These are phyloP conservation scores for Poicephalus meyeri DNA, from an alignment of 2,113 vertebrate genomes.

Conservation along the genomic window DNA sequence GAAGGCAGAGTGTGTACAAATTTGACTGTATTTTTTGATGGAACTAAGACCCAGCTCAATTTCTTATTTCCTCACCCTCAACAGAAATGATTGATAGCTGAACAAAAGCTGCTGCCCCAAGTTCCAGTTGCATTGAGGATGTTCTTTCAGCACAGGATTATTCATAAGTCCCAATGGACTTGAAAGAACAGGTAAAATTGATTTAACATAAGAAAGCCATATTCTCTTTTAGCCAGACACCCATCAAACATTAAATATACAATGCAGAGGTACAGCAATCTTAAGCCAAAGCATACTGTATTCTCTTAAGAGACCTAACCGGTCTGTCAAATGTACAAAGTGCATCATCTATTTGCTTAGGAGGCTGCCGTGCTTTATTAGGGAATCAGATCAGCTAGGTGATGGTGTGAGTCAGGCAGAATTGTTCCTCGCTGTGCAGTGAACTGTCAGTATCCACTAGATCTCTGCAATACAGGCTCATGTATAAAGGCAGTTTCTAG, in stretches of 20 bases:
- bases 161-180: not conserved
- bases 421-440: not conserved
- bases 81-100: not conserved
- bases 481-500: not conserved
- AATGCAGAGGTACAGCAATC: not conserved
- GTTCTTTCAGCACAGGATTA: not conserved
- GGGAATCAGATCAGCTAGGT: not conserved
- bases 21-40: not conserved
- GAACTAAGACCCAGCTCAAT: not conserved
- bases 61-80: not conserved
- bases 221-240: not conserved
- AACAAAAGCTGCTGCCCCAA: not conserved
- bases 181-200: not conserved
- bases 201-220: not conserved
- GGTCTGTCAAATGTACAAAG: constrained; percentile 19
- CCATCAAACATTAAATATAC: not conserved
- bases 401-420: not conserved
- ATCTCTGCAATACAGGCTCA: not conserved
- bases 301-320: constrained; percentile 6
- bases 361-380: constrained; percentile 1
- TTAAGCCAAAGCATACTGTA: not conserved
- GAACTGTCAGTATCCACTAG: not conserved
- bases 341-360: not conserved
- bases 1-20: not conserved
- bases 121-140: not conserved